Conservation (phyloP, 2,797 vertebrate species). For the Rhinoraja longicauda region DNA sequence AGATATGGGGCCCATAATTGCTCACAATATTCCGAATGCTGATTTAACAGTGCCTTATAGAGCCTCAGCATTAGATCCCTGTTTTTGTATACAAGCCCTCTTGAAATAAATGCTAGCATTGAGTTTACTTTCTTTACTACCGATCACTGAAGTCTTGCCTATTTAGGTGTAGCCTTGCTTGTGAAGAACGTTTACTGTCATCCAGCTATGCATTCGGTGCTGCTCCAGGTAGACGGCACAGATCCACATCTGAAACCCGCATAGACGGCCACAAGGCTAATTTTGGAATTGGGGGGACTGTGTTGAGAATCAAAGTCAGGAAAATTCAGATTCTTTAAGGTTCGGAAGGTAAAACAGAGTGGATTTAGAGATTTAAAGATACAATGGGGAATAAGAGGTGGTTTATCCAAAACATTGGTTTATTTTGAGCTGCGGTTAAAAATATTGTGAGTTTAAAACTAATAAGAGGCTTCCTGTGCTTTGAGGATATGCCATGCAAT, state of each 20-base stretch:
- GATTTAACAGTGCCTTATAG: no score
- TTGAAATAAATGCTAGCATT: no score
- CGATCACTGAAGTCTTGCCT: no score
- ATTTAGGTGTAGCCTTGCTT: no score
- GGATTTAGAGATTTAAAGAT: neutral
- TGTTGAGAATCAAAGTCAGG: neutral
- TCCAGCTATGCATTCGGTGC: neutral
- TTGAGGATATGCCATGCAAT: neutral
- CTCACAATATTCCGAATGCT: no score
- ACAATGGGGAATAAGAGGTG: neutral
- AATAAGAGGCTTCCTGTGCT: neutral
- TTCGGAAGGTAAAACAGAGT: neutral
- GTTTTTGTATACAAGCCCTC: no score
- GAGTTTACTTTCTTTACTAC: no score
- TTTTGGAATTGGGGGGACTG: neutral
- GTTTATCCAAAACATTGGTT: neutral
- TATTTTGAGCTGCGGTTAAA: neutral
- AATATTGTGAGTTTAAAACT: neutral
- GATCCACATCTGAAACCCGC: neutral
- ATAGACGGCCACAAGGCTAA: neutral
- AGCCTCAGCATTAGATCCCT: no score
- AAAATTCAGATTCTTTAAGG: neutral
- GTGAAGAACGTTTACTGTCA: neutral
- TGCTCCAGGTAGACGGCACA: neutral
- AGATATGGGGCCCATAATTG: no score